A percentile compares a stretch with the other conserved stretches of the same genome.
These are phyloP conservation scores for Momotus momota DNA, from an alignment of 2,797 vertebrate species.

Conservation along the genomic window DNA sequence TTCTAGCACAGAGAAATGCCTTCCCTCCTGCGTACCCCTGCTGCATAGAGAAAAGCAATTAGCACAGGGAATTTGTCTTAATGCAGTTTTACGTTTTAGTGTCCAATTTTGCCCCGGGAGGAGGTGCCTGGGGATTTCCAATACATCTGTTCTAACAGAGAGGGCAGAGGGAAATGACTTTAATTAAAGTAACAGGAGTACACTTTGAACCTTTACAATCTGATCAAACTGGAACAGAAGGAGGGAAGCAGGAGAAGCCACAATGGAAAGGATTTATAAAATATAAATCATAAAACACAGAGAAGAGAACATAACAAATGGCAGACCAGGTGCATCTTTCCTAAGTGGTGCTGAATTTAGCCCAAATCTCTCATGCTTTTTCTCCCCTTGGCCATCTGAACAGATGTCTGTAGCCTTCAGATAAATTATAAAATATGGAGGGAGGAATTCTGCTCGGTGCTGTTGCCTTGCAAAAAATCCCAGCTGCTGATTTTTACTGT, in stretches of 20 bases:
- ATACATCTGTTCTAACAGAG: slow-evolving; percentile 37
- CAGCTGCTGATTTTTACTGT: not conserved
- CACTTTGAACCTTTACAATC: slow-evolving; percentile 12
- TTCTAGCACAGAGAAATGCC: not conserved
- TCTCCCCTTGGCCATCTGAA: slow-evolving; percentile 32
- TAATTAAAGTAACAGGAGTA: slow-evolving; percentile 59
- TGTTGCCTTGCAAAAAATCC: not conserved
- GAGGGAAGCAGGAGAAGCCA: not conserved
- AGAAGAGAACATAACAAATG: slow-evolving; percentile 51
- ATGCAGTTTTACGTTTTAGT: not conserved
- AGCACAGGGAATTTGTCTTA: slow-evolving; percentile 41
- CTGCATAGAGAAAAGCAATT: not conserved
- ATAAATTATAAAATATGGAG: slow-evolving; percentile 56
- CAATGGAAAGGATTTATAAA: slow-evolving; percentile 50
- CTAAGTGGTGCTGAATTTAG: slow-evolving; percentile 63
- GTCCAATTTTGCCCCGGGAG: slow-evolving; percentile 1
- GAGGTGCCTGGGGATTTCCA: slow-evolving; percentile 53
- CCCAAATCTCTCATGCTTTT: slow-evolving; percentile 46
- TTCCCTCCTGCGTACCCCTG: not conserved
- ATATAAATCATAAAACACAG: slow-evolving; percentile 55
- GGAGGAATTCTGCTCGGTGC: not conserved
- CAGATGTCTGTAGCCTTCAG: slow-evolving; percentile 60
- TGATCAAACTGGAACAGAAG: slow-evolving; percentile 64
- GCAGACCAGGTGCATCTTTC: slow-evolving; percentile 60
- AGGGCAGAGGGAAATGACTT: slow-evolving; percentile 9